These are phyloP conservation scores for Camponotus vicinus DNA, from an alignment of 1,140 invertebrate genomes.

Conservation along the genomic window DNA sequence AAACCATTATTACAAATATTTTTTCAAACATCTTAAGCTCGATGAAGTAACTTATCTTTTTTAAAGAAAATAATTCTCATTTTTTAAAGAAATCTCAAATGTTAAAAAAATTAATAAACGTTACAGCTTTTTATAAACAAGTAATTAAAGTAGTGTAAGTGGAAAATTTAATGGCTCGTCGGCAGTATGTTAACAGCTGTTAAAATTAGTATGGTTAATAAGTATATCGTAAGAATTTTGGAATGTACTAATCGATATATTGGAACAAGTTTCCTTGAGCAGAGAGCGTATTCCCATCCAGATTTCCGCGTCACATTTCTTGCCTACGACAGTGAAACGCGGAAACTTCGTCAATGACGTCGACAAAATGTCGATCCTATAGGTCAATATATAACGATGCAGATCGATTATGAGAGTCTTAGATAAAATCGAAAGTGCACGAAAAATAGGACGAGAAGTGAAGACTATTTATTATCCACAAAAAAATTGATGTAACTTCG, in stretches of 20 bases:
- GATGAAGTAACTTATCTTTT: background rate
- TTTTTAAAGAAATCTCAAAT: background rate
- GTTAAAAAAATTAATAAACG: background rate
- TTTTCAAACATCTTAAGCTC: background rate
- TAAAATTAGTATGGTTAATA: constrained; percentile 27
- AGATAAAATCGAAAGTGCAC: background rate
- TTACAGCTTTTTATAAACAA: too few relatives aligned
- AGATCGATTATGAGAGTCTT: background rate
- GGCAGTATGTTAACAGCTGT: constrained; percentile 29
- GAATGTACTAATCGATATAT: constrained; percentile 2
- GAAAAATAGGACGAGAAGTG: background rate
- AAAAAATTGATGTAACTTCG: constrained; percentile 62
- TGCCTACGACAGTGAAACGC: background rate
- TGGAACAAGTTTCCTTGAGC: background rate
- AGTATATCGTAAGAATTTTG: background rate
- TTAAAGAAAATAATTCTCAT: background rate
- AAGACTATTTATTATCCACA: constrained; percentile 26
- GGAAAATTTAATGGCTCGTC: background rate
- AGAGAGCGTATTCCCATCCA: background rate
- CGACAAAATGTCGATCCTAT: constrained; percentile 7
- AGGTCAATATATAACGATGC: constrained; percentile 39
- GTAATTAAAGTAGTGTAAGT: background rate
- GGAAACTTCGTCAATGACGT: constrained; percentile 7
- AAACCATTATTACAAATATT: background rate
- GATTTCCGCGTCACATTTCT: background rate